Conservation (phyloP, 2,797 vertebrate species). For the Prionace glauca region DNA sequence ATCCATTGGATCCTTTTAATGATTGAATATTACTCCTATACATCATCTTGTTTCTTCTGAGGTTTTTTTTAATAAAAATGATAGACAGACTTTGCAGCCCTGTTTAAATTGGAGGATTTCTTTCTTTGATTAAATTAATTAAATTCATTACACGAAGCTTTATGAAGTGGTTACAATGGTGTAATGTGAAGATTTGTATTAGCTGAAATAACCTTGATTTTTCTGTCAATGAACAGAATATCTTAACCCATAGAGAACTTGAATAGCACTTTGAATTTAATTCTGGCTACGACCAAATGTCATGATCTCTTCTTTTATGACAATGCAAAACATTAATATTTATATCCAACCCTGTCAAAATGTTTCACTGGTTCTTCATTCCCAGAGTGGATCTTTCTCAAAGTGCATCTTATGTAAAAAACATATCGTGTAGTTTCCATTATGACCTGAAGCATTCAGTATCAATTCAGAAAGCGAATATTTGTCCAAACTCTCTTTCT, state of each 20-base stretch:
- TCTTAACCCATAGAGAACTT: background rate
- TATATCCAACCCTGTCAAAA: background rate
- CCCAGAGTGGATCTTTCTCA: background rate
- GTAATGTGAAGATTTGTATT: background rate
- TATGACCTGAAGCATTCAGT: background rate
- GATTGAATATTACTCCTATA: background rate
- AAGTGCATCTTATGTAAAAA: background rate
- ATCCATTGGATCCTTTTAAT: background rate
- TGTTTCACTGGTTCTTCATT: background rate
- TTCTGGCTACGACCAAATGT: background rate
- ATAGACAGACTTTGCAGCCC: background rate
- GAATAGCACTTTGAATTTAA: slow-evolving; percentile 12
- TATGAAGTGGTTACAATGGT: background rate
- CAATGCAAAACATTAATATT: slow-evolving; percentile 8
- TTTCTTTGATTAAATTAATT: slow-evolving; percentile 30
- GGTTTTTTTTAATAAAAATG: background rate
- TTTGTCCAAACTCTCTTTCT: background rate
- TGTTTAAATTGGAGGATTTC: background rate
- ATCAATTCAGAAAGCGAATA: background rate
- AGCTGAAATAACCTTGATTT: slow-evolving; percentile 4
- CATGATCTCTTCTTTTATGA: background rate
- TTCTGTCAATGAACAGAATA: background rate
- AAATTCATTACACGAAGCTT: background rate
- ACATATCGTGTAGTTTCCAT: background rate
- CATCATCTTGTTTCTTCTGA: background rate